Base-by-base conservation (phyloP, 2,797 vertebrate genomes). In the Alectoris magna region DNA sequence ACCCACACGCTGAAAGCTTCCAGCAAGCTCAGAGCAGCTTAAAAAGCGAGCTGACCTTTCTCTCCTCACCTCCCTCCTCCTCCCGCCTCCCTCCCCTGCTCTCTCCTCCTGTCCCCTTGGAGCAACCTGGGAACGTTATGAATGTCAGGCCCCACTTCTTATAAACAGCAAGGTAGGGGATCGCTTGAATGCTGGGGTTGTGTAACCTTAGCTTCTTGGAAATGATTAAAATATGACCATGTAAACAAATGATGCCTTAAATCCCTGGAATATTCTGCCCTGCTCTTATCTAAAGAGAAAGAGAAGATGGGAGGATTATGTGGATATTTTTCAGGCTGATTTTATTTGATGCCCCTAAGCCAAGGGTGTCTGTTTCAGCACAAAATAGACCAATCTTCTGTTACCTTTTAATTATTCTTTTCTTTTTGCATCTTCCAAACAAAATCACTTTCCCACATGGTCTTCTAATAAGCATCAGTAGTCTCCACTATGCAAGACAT, bases 141-240 rank as follows among this genome's bases (percentile, higher is more conserved):
- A 97, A 95, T 87, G 80, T 94, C 59, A 81, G 90, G 82, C 88
- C 88, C 39, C 41, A 68, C 68, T 84, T 97, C 90, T 93, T 91
- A 91, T 96, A 95, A 97, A 96, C 96, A 97, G 60, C 27, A 92
- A 96, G 91, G 91, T 95, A 94, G 87, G 90, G 93, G 89, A 96
- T 91, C 3, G 5, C 87, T 96, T 92, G 69, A 82, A 56, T 0
- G 14, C 36, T 79, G 71, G 97, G 97, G 90, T 97, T 97, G 96
- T 98, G 98, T 98, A 98, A 98, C 97, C 95, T 81, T 97, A 98
- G 98, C 98, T 98, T 98, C 98, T 98, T 97, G 95, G 91, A 95
- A 82, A 96, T 98, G 96, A 97, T 98, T 98, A 97, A 98, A 98
- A 98, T 97, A 97, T 70, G 95, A 84, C 78, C 95, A n/a, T 72